These are phyloP conservation scores for Halesus radiatus DNA, from an alignment of 1,140 invertebrate species.

Conservation along the genomic window DNA sequence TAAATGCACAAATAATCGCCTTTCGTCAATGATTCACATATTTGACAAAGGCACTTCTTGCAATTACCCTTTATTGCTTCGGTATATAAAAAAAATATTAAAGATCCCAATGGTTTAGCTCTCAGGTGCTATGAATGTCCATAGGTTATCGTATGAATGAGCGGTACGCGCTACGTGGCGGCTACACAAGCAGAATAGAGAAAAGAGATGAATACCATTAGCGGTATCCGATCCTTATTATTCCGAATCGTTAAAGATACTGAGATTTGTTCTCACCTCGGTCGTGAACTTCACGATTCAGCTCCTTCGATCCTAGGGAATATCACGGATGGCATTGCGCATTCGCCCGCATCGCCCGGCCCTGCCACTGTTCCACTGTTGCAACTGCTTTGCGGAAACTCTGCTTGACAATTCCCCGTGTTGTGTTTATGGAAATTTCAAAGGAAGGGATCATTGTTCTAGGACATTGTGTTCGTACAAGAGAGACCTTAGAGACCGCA, in stretches of 20 bases:
- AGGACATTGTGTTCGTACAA: background rate
- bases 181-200: no score
- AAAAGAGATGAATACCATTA: background rate
- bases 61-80: no score
- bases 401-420: constrained; percentile 37
- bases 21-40: no score
- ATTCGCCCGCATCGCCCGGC: background rate
- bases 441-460: constrained; percentile 41
- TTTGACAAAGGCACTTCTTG: no score
- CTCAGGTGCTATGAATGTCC: no score
- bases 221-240: constrained; percentile 14
- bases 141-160: no score
- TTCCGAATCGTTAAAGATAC: constrained; percentile 4
- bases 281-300: constrained; percentile 28
- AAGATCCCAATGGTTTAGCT: no score
- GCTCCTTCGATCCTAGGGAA: background rate
- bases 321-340: constrained; percentile 10
- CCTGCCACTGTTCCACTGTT: no score
- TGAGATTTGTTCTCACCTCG: constrained; percentile 24
- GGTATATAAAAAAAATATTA: no score
- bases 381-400: constrained; percentile 25
- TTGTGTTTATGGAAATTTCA: constrained; percentile 52
- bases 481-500: constrained; percentile 1
- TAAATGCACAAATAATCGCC: no score
- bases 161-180: no score